A percentile compares a stretch with the other conserved stretches of the same genome.
Evolutionary conservation across 1,140 invertebrate species (phyloP).

Genomic region (Sitodiplosis mosellana): DNA sequence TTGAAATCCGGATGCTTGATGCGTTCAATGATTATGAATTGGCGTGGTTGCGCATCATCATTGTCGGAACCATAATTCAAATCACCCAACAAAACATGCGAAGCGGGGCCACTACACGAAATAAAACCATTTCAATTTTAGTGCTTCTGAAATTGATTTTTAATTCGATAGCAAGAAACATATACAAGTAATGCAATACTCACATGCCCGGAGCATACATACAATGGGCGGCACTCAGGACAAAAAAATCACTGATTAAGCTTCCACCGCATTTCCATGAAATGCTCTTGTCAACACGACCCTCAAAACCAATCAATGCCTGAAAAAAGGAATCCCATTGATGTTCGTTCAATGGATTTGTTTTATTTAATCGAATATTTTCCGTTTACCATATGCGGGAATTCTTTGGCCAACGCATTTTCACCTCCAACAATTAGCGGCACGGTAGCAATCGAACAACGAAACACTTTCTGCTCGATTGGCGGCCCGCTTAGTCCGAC

Average conservation of each 20-base stretch:
- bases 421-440: background rate
- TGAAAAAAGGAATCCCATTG: background rate
- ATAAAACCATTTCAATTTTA: background rate
- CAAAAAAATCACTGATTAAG: background rate
- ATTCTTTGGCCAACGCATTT: background rate
- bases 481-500: no score
- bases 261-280: background rate
- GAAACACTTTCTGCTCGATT: no score
- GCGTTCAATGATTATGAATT: background rate
- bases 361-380: background rate
- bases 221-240: background rate
- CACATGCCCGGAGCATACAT: no score
- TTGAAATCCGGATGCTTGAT: background rate
- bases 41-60: background rate
- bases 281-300: background rate
- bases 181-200: no score
- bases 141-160: background rate
- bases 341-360: background rate
- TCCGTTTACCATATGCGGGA: background rate
- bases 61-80: background rate
- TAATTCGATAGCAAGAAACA: background rate
- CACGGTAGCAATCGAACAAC: background rate
- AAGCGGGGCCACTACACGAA: background rate
- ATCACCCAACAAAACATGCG: background rate
- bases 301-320: background rate